A percentile compares a stretch with the other conserved stretches of the same genome.
Conservation (phyloP, 2,888 invertebrate genomes). For the Chelonus formosanus region DNA sequence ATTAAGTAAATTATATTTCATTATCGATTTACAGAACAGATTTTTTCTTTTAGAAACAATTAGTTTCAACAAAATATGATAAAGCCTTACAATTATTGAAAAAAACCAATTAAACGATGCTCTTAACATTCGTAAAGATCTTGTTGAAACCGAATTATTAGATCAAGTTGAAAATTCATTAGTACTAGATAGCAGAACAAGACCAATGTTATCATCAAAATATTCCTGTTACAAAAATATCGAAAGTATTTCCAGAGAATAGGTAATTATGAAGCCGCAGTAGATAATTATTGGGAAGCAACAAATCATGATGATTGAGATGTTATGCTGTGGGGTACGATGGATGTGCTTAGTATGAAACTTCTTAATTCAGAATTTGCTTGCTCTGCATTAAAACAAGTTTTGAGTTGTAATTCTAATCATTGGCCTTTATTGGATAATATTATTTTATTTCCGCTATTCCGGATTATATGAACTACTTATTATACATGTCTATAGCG, state of each 20-base stretch:
- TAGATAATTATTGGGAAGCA: conserved; percentile 69
- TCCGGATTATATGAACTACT: conserved; percentile 80
- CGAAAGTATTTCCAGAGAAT: conserved; percentile 76
- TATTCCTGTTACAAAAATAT: conserved; percentile 87
- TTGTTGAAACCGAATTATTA: conserved; percentile 72
- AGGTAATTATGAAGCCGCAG: conserved; percentile 74
- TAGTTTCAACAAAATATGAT: conserved; percentile 81
- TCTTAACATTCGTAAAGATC: conserved; percentile 72
- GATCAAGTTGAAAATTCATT: conserved; percentile 69
- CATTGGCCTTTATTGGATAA: conserved; percentile 93
- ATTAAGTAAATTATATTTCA: neutral
- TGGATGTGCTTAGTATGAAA: conserved; percentile 79
- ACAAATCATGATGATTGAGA: conserved; percentile 84
- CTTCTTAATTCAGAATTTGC: conserved; percentile 78
- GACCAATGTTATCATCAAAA: conserved; percentile 76
- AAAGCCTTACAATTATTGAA: conserved; percentile 78
- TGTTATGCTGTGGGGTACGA: conserved; percentile 84
- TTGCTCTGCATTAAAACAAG: conserved; percentile 80
- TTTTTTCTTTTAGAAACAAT: conserved; percentile 73
- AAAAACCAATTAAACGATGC: conserved; percentile 74
- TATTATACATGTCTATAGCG: conserved; percentile 78
- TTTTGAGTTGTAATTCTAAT: conserved; percentile 77
- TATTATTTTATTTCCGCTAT: conserved; percentile 79
- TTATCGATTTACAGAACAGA: conserved; percentile 13
- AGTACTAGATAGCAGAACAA: conserved; percentile 67